phyloP scores from a whole-genome alignment of 2,113 vertebrate genomes.

The Microcebus jonahi region DNA sequence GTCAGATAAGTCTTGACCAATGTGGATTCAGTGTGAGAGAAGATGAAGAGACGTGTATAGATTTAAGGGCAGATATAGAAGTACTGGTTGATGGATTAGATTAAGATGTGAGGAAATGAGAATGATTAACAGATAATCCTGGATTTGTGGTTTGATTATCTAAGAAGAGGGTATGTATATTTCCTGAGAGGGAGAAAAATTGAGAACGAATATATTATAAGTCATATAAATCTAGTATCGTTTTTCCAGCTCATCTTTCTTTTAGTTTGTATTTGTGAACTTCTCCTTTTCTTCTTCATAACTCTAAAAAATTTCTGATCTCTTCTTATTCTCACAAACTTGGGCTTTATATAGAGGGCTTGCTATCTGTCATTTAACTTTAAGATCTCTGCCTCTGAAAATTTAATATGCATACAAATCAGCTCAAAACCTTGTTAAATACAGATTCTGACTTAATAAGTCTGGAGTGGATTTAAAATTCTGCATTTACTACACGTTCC shows the following conservation, averaged over 20 bases:
- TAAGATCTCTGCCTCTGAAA: background rate
- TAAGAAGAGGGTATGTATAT: constrained; percentile 33
- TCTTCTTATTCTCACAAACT: background rate
- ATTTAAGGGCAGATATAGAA: background rate
- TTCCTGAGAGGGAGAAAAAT: background rate
- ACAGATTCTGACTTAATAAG: background rate
- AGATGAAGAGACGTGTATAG: background rate
- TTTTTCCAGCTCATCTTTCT: background rate
- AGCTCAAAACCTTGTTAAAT: background rate
- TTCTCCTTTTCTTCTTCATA: background rate
- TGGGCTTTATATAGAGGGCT: background rate
- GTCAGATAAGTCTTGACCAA: background rate
- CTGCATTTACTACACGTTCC: background rate
- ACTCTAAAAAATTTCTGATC: background rate
- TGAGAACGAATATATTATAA: background rate
- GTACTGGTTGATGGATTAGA: background rate
- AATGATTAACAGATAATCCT: constrained; percentile 19
- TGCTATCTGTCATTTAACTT: background rate
- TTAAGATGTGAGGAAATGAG: background rate
- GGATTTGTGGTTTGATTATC: constrained; percentile 42
- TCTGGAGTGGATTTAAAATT: background rate
- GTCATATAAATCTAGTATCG: background rate
- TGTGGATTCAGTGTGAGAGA: background rate
- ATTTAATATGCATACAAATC: background rate
- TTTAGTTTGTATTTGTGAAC: background rate